Conservation (phyloP, 2,888 invertebrate species). For the Eueremaeus valkanovi region DNA sequence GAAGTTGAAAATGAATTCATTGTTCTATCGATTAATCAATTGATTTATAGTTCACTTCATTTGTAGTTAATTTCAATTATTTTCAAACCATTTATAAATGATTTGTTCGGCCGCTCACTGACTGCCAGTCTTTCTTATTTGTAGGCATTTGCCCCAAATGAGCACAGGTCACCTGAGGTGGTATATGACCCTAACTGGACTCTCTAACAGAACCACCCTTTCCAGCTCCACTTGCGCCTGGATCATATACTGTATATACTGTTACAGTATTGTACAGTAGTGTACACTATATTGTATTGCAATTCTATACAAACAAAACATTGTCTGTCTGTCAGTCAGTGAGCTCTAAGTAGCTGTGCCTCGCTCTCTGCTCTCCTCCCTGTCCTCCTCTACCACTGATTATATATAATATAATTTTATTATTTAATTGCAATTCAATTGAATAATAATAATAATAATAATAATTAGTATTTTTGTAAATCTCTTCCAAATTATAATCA, state of each 20-base stretch:
- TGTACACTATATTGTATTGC: no score
- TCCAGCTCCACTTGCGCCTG: no score
- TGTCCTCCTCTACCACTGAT: background rate
- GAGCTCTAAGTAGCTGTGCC: constrained; percentile 1
- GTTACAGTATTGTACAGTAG: no score
- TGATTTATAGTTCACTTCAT: background rate
- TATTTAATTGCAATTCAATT: constrained; percentile 11
- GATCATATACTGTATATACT: no score
- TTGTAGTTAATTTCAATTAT: background rate
- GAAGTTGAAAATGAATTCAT: constrained; percentile 42
- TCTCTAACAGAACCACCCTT: no score
- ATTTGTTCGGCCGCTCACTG: background rate
- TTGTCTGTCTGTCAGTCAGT: background rate
- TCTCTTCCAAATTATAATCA: constrained; percentile 11
- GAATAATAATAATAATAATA: no score
- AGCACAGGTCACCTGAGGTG: no score
- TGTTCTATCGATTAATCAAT: background rate
- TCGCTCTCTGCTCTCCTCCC: background rate
- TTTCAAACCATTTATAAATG: background rate
- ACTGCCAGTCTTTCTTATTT: background rate
- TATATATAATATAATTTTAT: background rate
- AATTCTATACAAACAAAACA: no score
- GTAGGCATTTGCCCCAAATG: no score
- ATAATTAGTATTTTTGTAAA: constrained; percentile 29
- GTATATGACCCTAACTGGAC: no score